Percentiles rank a stretch among this genome's conserved stretches.
Conservation (phyloP, 1,140 invertebrate species). For the Trigoniulus corallinus region DNA sequence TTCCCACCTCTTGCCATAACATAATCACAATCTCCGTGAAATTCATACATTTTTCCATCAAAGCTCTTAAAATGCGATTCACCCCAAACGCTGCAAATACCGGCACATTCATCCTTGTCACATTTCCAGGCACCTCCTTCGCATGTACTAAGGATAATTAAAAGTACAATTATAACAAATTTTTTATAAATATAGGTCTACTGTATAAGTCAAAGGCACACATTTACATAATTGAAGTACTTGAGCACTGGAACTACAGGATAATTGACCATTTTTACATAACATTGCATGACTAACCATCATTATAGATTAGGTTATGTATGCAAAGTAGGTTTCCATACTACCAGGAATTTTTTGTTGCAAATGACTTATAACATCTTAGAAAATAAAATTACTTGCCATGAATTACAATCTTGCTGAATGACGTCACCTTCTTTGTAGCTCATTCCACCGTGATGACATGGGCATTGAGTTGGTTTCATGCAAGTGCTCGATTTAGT, state of each 20-base stretch:
- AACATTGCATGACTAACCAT: too few species aligned
- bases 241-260: too few species aligned
- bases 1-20: constrained; percentile 51
- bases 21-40: constrained; percentile 75
- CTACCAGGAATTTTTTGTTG: too few species aligned
- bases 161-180: constrained; percentile 1
- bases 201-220: too few species aligned
- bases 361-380: too few species aligned
- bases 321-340: too few species aligned
- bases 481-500: constrained; percentile 47
- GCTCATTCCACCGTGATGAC: constrained; percentile 67
- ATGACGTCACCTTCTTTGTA: constrained; percentile 58
- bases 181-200: neutral
- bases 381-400: too few species aligned
- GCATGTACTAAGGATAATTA: constrained; percentile 31
- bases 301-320: too few species aligned
- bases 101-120: constrained; percentile 29
- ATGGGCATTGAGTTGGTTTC: constrained; percentile 51
- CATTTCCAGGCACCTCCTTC: constrained; percentile 25
- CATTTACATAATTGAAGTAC: too few species aligned
- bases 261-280: too few species aligned
- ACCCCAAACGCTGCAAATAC: constrained; percentile 61
- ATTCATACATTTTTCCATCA: constrained; percentile 64
- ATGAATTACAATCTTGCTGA: constrained; percentile 64
- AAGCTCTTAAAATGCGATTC: constrained; percentile 76